A percentile compares a stretch with the other conserved stretches of the same genome.
Conservation (phyloP, 2,888 invertebrate genomes). For the Nomada ruficornis region DNA sequence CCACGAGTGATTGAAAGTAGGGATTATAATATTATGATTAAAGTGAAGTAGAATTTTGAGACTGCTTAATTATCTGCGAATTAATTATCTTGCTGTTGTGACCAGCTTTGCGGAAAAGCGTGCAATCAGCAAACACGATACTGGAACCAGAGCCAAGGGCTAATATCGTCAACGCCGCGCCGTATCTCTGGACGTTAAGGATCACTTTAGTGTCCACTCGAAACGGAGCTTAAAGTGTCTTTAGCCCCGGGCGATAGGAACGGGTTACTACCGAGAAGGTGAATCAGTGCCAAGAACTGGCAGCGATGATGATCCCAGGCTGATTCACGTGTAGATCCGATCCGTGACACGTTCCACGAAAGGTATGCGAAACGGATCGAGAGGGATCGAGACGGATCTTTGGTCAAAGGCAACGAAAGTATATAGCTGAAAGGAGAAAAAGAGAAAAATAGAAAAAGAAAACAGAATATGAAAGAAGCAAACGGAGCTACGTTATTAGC, state of each 20-base stretch:
- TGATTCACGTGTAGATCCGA: conserved; percentile 55
- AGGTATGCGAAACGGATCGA: not conserved
- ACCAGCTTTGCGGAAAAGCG: not conserved
- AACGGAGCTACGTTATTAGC: conserved; percentile 43
- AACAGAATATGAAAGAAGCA: not conserved
- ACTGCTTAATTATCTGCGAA: not conserved
- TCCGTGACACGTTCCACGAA: conserved; percentile 10
- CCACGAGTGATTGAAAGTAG: not conserved
- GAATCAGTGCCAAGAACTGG: conserved; percentile 63
- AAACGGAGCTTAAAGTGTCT: conserved; percentile 43
- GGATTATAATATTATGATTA: too few species aligned
- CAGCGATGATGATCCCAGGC: conserved; percentile 47
- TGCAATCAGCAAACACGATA: not conserved
- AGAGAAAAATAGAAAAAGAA: not conserved
- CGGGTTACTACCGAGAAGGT: conserved; percentile 49
- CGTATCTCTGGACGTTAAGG: conserved; percentile 30
- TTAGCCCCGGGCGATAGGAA: conserved; percentile 31
- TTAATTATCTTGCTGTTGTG: not conserved
- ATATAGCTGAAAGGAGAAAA: too few species aligned
- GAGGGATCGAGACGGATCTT: too few species aligned
- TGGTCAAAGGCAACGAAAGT: too few species aligned
- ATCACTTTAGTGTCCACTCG: conserved; percentile 40
- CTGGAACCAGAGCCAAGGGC: conserved; percentile 2
- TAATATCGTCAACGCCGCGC: conserved; percentile 23
- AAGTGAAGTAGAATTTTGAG: too few species aligned